These are phyloP conservation scores for Linepithema humile DNA, from an alignment of 1,140 invertebrate genomes.

Conservation along the genomic window DNA sequence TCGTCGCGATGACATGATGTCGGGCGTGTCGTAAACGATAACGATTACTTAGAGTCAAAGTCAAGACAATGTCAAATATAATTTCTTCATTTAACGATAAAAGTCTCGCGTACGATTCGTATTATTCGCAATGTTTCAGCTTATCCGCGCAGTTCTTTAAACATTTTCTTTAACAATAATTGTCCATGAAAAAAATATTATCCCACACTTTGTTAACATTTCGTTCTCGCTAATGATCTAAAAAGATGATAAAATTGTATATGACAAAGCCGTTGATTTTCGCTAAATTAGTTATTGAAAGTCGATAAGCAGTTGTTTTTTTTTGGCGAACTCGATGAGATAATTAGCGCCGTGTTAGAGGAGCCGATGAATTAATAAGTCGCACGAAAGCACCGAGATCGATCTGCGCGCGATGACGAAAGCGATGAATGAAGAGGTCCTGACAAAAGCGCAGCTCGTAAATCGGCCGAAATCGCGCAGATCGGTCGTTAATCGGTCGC, in stretches of 20 bases:
- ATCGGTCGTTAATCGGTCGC: constrained; percentile 66
- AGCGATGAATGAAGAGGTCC: constrained; percentile 36
- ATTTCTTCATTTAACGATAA: not conserved
- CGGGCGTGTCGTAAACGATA: constrained; percentile 24
- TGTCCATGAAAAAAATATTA: not conserved
- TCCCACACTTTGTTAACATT: not conserved
- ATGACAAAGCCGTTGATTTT: not conserved
- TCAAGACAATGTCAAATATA: not conserved
- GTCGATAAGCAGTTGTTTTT: not conserved
- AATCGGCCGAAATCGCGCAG: constrained; percentile 58
- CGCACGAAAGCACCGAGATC: not conserved
- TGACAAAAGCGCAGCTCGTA: constrained; percentile 58
- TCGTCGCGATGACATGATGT: constrained; percentile 59
- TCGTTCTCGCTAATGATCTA: not conserved
- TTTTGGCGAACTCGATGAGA: not conserved
- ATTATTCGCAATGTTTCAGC: not conserved
- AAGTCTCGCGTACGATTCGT: not conserved
- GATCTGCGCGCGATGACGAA: constrained; percentile 22
- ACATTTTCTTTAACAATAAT: not conserved
- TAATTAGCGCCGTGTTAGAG: constrained; percentile 6
- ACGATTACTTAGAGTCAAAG: constrained; percentile 17
- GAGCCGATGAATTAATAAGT: constrained; percentile 15
- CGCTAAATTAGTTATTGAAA: not conserved
- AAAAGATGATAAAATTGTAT: not conserved
- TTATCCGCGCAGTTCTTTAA: not conserved